phyloP scores from a whole-genome alignment of 2,797 vertebrate species.

The Coracias cyanogaster region DNA sequence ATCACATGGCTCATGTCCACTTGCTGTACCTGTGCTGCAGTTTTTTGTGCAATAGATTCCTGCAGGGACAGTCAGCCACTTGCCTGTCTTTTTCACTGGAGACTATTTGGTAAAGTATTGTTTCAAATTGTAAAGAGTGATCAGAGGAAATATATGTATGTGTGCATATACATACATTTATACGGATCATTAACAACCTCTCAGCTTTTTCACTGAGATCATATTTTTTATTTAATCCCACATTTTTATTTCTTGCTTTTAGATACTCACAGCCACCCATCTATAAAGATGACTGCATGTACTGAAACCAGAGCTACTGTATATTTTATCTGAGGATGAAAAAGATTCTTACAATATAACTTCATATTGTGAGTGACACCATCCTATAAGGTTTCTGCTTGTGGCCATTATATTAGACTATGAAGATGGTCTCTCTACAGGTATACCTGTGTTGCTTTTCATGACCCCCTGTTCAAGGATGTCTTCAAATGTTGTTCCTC shows the following conservation, averaged over 20 bases:
- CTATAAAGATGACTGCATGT: background rate
- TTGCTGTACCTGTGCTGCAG: background rate
- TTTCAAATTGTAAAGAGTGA: background rate
- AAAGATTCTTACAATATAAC: background rate
- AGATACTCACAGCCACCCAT: background rate
- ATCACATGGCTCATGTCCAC: background rate
- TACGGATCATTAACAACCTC: background rate
- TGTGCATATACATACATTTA: background rate
- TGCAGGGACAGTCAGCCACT: background rate
- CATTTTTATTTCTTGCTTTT: background rate
- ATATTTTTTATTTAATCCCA: background rate
- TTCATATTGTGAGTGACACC: background rate
- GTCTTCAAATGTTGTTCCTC: background rate
- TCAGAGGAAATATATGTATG: background rate
- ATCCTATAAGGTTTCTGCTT: background rate
- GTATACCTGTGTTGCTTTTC: background rate
- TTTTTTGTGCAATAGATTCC: background rate
- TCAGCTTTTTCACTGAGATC: background rate
- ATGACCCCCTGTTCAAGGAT: background rate
- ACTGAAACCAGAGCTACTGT: background rate
- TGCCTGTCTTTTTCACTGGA: background rate
- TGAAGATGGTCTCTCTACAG: background rate
- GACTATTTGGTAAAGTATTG: background rate
- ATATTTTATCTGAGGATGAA: background rate
- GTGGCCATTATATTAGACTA: background rate